A percentile compares a stretch with the other conserved stretches of the same genome.
phyloP scores from a whole-genome alignment of 2,888 invertebrate species.

The Ectemnius lituratus region DNA sequence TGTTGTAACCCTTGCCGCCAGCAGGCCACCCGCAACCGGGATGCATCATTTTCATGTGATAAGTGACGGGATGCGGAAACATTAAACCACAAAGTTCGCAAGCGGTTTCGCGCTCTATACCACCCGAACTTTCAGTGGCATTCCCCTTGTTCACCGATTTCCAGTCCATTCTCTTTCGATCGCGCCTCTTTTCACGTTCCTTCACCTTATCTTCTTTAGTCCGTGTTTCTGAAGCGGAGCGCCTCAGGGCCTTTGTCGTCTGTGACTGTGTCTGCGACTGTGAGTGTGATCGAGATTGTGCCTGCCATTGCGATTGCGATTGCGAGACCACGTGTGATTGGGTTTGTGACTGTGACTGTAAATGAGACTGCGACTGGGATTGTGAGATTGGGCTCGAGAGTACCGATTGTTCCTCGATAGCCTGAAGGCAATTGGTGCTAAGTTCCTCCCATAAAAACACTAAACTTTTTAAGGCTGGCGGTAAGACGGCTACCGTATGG shows the following conservation, averaged over 20 bases:
- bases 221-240: conserved; percentile 62
- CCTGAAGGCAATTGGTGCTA: conserved; percentile 83
- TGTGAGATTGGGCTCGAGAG: conserved; percentile 80
- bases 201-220: conserved; percentile 76
- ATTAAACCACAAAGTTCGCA: conserved; percentile 94
- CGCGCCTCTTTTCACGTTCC: conserved; percentile 79
- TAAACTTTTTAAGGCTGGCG: conserved; percentile 91
- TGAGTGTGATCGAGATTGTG: not conserved
- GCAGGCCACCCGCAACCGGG: conserved; percentile 94
- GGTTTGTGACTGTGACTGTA: not conserved
- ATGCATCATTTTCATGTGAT: conserved; percentile 94
- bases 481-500: conserved; percentile 86
- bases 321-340: not conserved
- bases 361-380: conserved; percentile 47
- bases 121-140: conserved; percentile 51
- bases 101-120: conserved; percentile 76
- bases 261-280: conserved; percentile 55
- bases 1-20: conserved; percentile 94
- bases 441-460: conserved; percentile 95
- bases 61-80: conserved; percentile 89
- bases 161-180: conserved; percentile 81
- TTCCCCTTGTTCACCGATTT: conserved; percentile 69
- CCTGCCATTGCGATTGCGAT: not conserved
- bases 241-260: conserved; percentile 61
- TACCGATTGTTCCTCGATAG: conserved; percentile 82